Evolutionary conservation across 2,113 vertebrate genomes (phyloP), one percentile per base, ranked within the genome.

Genomic region (Mixornis gularis): DNA sequence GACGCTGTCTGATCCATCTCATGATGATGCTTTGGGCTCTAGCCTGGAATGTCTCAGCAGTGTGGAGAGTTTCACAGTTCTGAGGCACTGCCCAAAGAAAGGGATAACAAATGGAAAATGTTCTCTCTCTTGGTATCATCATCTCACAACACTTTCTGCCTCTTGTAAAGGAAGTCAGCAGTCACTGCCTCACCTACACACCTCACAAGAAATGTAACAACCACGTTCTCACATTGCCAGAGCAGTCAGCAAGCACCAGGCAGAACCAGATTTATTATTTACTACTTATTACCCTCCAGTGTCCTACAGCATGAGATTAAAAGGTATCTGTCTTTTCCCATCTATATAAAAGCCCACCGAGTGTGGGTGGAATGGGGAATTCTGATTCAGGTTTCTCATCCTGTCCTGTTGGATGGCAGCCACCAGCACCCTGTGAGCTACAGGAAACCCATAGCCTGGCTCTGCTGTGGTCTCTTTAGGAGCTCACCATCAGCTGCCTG

Each of bases 1-100:
- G 19, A 74, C 6, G 3, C 14, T 0, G 3, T 12, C 44, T 26
- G n/a, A 27, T 36, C 13, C 41, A 59, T 9, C 43, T 46, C 21
- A 25, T 7, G 1, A 0, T 0, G 13, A 43, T 16, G 32, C 26
- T 62, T 53, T 4, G 49, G 63, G n/a, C 32, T 34, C 32, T 9
- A 41, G 43, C 26, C 17, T 3, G 18, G 26, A 78, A 58, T 5
- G 2, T 4, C 55, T 41, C 46, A 32, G 8, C 53, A 60, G 16
- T 17, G 53, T 3, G 3, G 38, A 62, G 34, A 38, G 40, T 17
- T 65, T 21, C 5, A 2, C 40, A 84, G 14, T 70, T 43, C 40
- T 46, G 32, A 85, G 51, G 9, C 30, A 15, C 26, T 43, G 49
- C 20, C 36, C 81, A 68, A 16, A 76, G 41, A 48, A 53, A 83